These are phyloP conservation scores for Harpagifer antarcticus DNA, from an alignment of 2,797 vertebrate species.

Conservation along the genomic window DNA sequence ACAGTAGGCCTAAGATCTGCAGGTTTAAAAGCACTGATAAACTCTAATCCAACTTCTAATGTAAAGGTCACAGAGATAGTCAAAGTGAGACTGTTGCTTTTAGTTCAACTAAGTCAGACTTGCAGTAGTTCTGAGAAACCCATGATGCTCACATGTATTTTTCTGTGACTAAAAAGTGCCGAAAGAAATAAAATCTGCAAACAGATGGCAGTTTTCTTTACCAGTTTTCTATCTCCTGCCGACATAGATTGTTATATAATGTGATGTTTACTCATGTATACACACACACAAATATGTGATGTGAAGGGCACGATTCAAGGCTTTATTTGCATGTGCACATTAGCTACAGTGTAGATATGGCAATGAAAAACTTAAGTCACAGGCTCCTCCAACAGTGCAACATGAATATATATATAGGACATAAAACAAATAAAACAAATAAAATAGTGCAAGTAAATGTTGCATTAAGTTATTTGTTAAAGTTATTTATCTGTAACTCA, in stretches of 20 bases:
- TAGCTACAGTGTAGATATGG: too few species aligned
- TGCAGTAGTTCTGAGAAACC: not conserved
- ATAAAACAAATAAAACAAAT: too few species aligned
- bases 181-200: not conserved
- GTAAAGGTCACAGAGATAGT: not conserved
- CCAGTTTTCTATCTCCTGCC: constrained; percentile 11
- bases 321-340: too few species aligned
- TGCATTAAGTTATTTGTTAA: too few species aligned
- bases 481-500: not conserved
- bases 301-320: too few species aligned
- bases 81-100: not conserved
- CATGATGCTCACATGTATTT: not conserved
- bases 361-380: too few species aligned
- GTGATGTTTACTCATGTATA: constrained; percentile 5
- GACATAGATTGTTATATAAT: constrained; percentile 17
- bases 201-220: constrained; percentile 29
- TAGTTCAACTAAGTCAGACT: not conserved
- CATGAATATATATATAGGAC: too few species aligned
- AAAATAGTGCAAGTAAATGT: not conserved
- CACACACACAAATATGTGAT: too few species aligned
- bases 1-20: not conserved
- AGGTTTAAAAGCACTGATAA: not conserved
- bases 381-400: too few species aligned
- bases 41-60: not conserved
- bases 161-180: not conserved